Evolutionary conservation across 2,888 invertebrate genomes (phyloP), one percentile per base, ranked within the genome.

Genomic region (Pristionchus exspectatus): DNA sequence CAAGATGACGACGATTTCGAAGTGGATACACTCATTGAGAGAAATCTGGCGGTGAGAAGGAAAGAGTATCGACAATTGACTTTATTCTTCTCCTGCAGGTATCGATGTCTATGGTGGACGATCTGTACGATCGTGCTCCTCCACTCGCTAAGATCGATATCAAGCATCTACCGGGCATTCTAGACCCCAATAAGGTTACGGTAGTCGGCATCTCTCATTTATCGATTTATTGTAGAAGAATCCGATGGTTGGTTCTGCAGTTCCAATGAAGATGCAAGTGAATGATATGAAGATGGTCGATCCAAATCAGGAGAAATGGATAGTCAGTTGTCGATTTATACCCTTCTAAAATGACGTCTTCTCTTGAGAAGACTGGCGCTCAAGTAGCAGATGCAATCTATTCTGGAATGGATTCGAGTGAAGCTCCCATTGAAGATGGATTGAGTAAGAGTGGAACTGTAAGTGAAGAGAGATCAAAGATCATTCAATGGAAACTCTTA

Each of bases 1-100:
- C 90, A 91, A 90, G 93, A 93, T 86, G 93, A 93, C 87, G 93
- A 93, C 72, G 93, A 93, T 66, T 93, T 93, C 87, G 93, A 93
- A 44, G 91, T 93, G 89, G 92, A 93, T 69, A 89, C 90, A 3
- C 33, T 93, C 50, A 92, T 93, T 50, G 93, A 93, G 81, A 88
- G 93, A 54, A 93, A 93, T 88, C 89, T 92, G 87, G 90, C 90
- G 85, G 91, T 92, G 27, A 72, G 87, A 16, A 44, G 16, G 12
- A 30, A 69, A 33, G 30, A 12, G 69, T 14, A 69, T 69, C 16
- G 69, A 69, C 30, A 30, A 33, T 18, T 33, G 69, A 72, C 33
- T 27, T 30, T 30, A 27, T 72, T 33, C 74, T 16, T 44, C n/a
- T n/a, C 21, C 9, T 38, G 44, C 2, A 90, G 88, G 89, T 92